Evolutionary conservation across 2,888 invertebrate species (phyloP).

Genomic region (Blastobasis lacticolella): DNA sequence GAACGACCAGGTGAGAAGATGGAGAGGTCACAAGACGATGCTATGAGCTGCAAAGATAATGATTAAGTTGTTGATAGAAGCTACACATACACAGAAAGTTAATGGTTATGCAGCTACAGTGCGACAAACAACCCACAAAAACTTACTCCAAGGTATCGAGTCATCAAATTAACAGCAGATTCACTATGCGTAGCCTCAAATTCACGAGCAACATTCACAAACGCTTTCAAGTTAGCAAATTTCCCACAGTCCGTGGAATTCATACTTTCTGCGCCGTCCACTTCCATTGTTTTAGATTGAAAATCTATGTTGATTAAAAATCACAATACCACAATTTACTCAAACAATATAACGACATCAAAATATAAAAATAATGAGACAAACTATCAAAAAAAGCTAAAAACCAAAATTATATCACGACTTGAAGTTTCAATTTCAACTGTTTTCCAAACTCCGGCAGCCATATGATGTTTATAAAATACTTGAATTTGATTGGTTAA

Average conservation of each 20-base stretch:
- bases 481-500: slow-evolving; percentile 27
- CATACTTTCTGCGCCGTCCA: slow-evolving; percentile 47
- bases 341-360: slow-evolving; percentile 3
- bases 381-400: slow-evolving; percentile 19
- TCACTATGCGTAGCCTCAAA: slow-evolving; percentile 70
- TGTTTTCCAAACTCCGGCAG: slow-evolving; percentile 39
- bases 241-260: slow-evolving; percentile 47
- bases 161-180: slow-evolving; percentile 65
- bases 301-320: background rate
- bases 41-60: slow-evolving; percentile 70
- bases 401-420: slow-evolving; percentile 14
- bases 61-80: background rate
- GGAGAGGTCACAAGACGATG: slow-evolving; percentile 76
- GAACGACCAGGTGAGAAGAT: slow-evolving; percentile 79
- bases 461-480: slow-evolving; percentile 41
- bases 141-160: slow-evolving; percentile 67
- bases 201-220: slow-evolving; percentile 68
- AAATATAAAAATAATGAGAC: slow-evolving; percentile 21
- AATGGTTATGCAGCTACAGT: too few species aligned
- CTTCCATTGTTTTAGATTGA: slow-evolving; percentile 42
- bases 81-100: background rate
- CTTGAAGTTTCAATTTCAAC: slow-evolving; percentile 56
- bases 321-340: slow-evolving; percentile 3
- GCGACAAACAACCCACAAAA: too few species aligned
- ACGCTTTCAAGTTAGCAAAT: slow-evolving; percentile 66